These are phyloP conservation scores for Malachius bipustulatus DNA, from an alignment of 2,888 invertebrate species.

Conservation along the genomic window DNA sequence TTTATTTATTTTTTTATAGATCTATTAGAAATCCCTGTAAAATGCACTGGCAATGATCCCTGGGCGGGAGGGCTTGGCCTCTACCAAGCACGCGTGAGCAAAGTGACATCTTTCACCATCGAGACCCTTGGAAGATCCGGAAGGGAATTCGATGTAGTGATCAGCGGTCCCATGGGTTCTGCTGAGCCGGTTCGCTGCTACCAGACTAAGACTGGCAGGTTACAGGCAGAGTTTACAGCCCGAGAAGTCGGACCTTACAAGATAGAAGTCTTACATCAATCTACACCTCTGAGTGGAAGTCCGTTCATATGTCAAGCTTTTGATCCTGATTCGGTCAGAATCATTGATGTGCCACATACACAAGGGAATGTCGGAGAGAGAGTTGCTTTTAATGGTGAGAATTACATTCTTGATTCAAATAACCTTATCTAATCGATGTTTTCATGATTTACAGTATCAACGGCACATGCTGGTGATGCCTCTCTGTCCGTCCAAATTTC, in stretches of 20 bases:
- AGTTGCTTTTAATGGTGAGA: conserved; percentile 67
- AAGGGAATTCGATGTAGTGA: conserved; percentile 83
- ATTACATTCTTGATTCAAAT: no score
- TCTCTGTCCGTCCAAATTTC: conserved; percentile 80
- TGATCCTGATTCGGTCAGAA: conserved; percentile 70
- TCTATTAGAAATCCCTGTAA: conserved; percentile 46
- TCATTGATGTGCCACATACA: conserved; percentile 64
- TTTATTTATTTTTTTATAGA: no score
- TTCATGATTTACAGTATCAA: conserved; percentile 50
- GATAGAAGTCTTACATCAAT: conserved; percentile 80
- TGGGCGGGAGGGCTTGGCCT: conserved; percentile 66
- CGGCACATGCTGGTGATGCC: conserved; percentile 71
- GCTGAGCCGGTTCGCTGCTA: conserved; percentile 59
- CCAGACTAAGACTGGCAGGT: conserved; percentile 89
- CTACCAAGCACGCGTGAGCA: conserved; percentile 73
- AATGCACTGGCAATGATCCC: conserved; percentile 34
- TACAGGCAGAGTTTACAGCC: conserved; percentile 88
- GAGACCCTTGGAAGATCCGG: conserved; percentile 77
- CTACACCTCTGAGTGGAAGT: conserved; percentile 82
- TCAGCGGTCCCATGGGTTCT: conserved; percentile 41
- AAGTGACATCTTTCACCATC: conserved; percentile 77
- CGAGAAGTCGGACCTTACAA: conserved; percentile 54
- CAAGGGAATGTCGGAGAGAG: conserved; percentile 73
- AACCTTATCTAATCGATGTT: conserved; percentile 6
- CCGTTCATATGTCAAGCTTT: conserved; percentile 90